Percentiles rank a stretch among this genome's conserved stretches.
phyloP scores from a whole-genome alignment of 2,113 vertebrate genomes.

The Brienomyrus longianalis region DNA sequence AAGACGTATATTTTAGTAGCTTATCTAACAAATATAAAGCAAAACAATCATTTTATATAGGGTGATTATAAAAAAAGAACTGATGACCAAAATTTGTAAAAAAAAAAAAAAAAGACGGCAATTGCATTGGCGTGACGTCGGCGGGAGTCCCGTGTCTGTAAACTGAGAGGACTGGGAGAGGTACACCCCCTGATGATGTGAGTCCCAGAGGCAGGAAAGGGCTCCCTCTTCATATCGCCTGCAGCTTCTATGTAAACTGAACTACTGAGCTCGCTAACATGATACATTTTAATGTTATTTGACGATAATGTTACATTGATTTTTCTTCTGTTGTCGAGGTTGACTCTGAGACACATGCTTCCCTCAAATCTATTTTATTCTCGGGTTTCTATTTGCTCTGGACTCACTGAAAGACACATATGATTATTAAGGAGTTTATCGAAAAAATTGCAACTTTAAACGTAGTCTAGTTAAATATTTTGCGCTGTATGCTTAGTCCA shows the following conservation, averaged over 20 bases:
- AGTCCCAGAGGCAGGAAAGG: background rate
- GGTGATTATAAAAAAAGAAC: background rate
- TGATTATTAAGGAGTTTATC: background rate
- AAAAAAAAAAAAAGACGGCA: no score
- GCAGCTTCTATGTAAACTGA: background rate
- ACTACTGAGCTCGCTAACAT: background rate
- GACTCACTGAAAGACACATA: background rate
- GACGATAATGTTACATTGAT: background rate
- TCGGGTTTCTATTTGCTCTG: background rate
- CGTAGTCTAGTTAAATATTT: background rate
- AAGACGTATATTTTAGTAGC: background rate
- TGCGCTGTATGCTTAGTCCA: background rate
- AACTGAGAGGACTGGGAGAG: background rate
- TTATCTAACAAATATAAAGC: background rate
- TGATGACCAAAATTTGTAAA: background rate
- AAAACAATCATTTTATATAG: background rate
- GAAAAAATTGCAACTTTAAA: background rate
- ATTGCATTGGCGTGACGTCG: background rate
- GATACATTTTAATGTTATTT: background rate
- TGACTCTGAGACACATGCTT: background rate
- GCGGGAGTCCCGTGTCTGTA: background rate
- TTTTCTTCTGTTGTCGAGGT: background rate
- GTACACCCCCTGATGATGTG: background rate
- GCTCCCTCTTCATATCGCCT: background rate
- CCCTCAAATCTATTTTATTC: background rate